A percentile compares a stretch with the other conserved stretches of the same genome.
Evolutionary conservation across 2,113 vertebrate species (phyloP).

Genomic region (Pungitius pungitius): DNA sequence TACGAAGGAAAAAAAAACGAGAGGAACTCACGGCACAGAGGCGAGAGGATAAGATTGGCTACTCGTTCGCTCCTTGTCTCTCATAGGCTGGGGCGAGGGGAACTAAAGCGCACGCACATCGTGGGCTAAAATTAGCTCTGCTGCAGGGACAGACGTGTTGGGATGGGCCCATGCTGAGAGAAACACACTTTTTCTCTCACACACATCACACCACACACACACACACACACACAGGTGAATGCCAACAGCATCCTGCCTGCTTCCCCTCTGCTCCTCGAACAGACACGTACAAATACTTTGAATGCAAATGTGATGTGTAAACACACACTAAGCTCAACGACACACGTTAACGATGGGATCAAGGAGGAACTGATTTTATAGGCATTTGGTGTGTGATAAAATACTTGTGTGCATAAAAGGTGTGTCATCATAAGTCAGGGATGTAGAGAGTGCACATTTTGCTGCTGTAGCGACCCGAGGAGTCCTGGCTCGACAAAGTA

Average conservation of each 20-base stretch:
- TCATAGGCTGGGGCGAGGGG: slow-evolving; percentile 54
- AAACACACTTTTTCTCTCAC: slow-evolving; percentile 4
- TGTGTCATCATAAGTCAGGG: background rate
- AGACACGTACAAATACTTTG: slow-evolving; percentile 31
- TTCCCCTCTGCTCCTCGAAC: slow-evolving; percentile 18
- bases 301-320: slow-evolving; percentile 52
- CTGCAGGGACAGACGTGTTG: slow-evolving; percentile 75
- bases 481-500: background rate
- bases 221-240: slow-evolving; percentile 59
- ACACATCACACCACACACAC: slow-evolving; percentile 33
- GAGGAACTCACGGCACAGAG: background rate
- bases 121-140: slow-evolving; percentile 78
- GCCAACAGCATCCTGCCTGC: slow-evolving; percentile 28
- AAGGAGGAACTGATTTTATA: background rate
- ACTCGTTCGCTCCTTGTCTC: slow-evolving; percentile 37
- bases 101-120: slow-evolving; percentile 75
- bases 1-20: background rate
- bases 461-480: background rate
- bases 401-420: background rate
- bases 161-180: slow-evolving; percentile 58
- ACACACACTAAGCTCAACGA: slow-evolving; percentile 2
- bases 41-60: slow-evolving; percentile 35
- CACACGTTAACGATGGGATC: background rate
- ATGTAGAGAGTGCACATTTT: no score
- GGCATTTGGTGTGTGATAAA: background rate